These are phyloP conservation scores for Drosophila orosa DNA, from an alignment of 1,140 invertebrate genomes.

Conservation along the genomic window DNA sequence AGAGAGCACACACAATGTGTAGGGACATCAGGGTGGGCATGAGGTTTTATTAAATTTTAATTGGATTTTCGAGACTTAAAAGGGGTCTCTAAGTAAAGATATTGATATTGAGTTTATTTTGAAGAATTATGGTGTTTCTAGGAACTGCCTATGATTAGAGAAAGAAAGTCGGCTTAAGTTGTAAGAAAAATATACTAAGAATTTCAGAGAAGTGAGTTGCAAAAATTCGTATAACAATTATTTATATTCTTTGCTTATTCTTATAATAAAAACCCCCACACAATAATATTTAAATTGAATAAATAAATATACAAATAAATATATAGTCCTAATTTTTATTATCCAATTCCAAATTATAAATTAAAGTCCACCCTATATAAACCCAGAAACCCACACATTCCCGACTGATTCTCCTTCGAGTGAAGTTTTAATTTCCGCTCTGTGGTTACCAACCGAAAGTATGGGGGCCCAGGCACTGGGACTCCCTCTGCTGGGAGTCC, in stretches of 20 bases:
- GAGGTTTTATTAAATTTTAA: neutral
- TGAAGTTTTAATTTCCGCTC: constrained; percentile 74
- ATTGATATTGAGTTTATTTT: neutral
- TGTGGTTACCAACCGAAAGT: constrained; percentile 49
- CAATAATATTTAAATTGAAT: neutral
- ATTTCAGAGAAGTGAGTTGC: no score
- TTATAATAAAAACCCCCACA: no score
- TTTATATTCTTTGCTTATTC: no score
- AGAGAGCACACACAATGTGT: neutral
- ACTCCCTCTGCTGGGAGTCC: constrained; percentile 8
- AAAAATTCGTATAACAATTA: no score
- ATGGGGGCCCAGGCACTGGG: constrained; percentile 10
- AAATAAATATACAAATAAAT: neutral
- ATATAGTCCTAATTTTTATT: neutral
- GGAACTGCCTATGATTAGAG: no score
- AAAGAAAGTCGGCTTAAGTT: no score
- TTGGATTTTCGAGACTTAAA: neutral
- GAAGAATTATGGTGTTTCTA: neutral
- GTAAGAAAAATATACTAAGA: no score
- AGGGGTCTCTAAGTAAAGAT: neutral
- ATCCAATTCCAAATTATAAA: neutral
- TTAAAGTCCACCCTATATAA: neutral
- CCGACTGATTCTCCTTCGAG: constrained; percentile 14
- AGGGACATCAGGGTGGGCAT: neutral
- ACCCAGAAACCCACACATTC: neutral